A percentile compares a stretch with the other conserved stretches of the same genome.
phyloP scores from a whole-genome alignment of 2,888 invertebrate species.

The Chamaedrilus cognettii region DNA sequence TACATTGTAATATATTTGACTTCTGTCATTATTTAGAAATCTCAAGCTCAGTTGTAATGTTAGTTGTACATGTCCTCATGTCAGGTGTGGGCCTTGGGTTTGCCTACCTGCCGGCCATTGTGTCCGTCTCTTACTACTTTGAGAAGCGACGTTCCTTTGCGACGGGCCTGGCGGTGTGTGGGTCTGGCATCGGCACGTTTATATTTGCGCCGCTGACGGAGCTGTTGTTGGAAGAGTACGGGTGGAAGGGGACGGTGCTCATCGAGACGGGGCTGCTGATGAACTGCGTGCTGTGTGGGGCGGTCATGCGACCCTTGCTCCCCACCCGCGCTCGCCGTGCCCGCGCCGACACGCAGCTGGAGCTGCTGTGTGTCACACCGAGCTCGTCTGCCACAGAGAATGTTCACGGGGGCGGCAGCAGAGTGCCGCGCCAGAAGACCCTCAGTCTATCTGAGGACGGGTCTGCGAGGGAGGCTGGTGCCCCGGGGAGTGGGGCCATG shows the following conservation, averaged over 20 bases:
- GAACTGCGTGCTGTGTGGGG: conserved; percentile 86
- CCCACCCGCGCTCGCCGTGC: neutral
- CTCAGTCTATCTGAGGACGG: neutral
- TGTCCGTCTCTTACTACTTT: conserved; percentile 96
- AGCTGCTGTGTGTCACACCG: neutral
- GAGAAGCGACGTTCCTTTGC: conserved; percentile 92
- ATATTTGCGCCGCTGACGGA: conserved; percentile 72
- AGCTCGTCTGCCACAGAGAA: neutral
- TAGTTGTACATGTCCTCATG: too few relatives aligned
- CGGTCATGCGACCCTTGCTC: conserved; percentile 76
- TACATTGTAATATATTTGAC: too few relatives aligned
- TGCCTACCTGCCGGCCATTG: conserved; percentile 97
- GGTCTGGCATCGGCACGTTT: conserved; percentile 94
- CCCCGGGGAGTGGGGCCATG: neutral
- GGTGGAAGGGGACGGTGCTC: conserved; percentile 84
- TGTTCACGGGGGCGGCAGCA: neutral
- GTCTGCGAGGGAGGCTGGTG: neutral
- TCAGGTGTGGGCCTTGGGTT: conserved; percentile 86
- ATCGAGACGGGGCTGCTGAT: conserved; percentile 82
- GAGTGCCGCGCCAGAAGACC: neutral
- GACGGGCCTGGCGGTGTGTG: conserved; percentile 94
- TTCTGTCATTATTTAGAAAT: too few relatives aligned
- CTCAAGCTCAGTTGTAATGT: too few relatives aligned
- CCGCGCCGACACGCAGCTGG: neutral
- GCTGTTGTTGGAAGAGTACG: conserved; percentile 68